Evolutionary conservation across 2,797 vertebrate genomes (phyloP).

Genomic region (Rhinophrynus dorsalis): DNA sequence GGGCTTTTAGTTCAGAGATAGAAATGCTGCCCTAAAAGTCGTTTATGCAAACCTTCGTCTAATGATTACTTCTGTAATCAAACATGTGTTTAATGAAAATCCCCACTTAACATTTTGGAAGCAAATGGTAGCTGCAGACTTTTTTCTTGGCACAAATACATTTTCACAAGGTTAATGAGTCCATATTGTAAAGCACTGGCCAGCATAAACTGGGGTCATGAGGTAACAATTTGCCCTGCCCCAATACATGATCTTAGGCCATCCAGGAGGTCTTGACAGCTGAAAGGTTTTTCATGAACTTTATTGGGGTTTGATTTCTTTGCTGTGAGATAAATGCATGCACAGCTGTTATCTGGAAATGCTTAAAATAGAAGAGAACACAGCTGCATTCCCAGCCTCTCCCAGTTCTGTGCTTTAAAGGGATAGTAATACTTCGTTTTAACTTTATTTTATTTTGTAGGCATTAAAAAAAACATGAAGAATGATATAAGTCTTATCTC

Average conservation of each 20-base stretch:
- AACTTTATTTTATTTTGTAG: too few relatives aligned
- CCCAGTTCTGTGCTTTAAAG: conserved; percentile 27
- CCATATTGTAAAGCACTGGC: background rate
- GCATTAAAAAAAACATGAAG: too few relatives aligned
- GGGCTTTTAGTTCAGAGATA: too few relatives aligned
- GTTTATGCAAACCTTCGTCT: too few relatives aligned
- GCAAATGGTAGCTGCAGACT: background rate
- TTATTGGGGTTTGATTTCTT: conserved; percentile 41
- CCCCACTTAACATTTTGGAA: too few relatives aligned
- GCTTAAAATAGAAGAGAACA: conserved; percentile 31
- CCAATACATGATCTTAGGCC: background rate
- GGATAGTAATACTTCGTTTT: too few relatives aligned
- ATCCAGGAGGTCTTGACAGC: conserved; percentile 29
- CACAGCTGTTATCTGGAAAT: conserved; percentile 29
- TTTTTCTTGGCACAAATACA: background rate
- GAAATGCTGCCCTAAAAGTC: too few relatives aligned
- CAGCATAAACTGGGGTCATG: background rate
- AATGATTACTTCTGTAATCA: too few relatives aligned
- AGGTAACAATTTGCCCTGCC: background rate
- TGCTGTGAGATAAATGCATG: conserved; percentile 27
- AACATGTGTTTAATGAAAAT: too few relatives aligned
- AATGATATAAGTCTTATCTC: too few relatives aligned
- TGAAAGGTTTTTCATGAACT: conserved; percentile 19
- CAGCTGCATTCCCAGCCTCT: conserved; percentile 39
- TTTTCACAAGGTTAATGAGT: background rate